These are phyloP conservation scores for Typhlomys cinereus DNA, from an alignment of 2,113 vertebrate genomes.

Conservation along the genomic window DNA sequence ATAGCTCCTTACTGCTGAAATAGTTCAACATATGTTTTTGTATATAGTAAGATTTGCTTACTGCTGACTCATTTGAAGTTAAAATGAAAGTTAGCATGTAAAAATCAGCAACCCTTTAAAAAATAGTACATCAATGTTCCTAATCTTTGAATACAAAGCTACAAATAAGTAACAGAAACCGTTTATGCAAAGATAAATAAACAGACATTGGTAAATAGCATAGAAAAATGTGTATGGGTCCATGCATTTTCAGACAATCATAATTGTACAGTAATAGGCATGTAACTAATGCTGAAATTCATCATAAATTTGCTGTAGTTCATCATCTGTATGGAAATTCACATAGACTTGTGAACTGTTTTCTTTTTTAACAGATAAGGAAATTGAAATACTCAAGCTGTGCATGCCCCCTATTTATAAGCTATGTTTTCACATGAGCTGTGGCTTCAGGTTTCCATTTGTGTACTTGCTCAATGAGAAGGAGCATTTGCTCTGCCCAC, in stretches of 20 bases:
- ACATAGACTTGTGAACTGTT: too few relatives aligned
- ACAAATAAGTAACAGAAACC: not conserved
- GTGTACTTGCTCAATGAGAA: not conserved
- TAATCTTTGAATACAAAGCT: conserved; percentile 4
- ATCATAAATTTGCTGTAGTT: not conserved
- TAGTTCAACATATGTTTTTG: not conserved
- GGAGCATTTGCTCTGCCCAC: not conserved
- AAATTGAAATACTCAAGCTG: not conserved
- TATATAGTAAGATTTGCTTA: not conserved
- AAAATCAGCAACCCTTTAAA: conserved; percentile 1
- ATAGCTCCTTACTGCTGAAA: too few relatives aligned
- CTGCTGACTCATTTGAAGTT: not conserved
- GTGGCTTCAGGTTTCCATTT: not conserved
- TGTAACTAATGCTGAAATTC: not conserved
- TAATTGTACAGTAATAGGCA: not conserved
- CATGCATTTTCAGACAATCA: not conserved
- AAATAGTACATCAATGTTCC: conserved; percentile 1
- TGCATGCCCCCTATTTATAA: not conserved
- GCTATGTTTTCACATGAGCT: not conserved
- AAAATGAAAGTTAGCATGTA: not conserved
- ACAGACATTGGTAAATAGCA: not conserved
- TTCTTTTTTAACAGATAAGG: not conserved
- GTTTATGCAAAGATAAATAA: not conserved
- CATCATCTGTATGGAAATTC: conserved; percentile 43
- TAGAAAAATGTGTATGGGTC: not conserved